Conservation (phyloP, 2,888 invertebrate genomes). For the Philaethria dido region DNA sequence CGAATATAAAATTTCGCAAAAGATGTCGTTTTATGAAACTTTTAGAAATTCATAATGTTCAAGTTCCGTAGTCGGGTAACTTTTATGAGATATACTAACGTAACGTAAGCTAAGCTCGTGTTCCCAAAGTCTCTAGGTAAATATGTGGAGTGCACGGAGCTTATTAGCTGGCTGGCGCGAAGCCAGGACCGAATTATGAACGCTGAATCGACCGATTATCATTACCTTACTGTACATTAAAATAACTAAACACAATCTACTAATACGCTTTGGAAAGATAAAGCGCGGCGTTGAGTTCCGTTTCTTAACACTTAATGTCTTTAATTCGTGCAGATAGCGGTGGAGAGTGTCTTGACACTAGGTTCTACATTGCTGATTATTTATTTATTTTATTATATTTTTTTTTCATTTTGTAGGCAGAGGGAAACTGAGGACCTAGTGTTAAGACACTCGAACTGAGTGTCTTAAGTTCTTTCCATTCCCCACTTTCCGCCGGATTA, state of each 20-base stretch:
- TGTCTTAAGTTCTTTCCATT: too few relatives aligned
- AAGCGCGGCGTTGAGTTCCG: too few relatives aligned
- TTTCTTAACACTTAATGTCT: too few relatives aligned
- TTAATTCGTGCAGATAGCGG: too few relatives aligned
- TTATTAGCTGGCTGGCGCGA: constrained; percentile 58
- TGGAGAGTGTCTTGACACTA: too few relatives aligned
- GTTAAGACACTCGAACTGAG: too few relatives aligned
- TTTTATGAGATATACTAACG: constrained; percentile 38
- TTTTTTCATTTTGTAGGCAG: too few relatives aligned
- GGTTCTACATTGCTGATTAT: too few relatives aligned
- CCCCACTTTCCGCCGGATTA: too few relatives aligned
- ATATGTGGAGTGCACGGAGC: constrained; percentile 56
- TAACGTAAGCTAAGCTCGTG: constrained; percentile 30
- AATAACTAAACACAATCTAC: constrained; percentile 19
- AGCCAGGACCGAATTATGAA: constrained; percentile 58
- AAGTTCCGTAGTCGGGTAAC: constrained; percentile 33
- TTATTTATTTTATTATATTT: too few relatives aligned
- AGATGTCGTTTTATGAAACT: constrained; percentile 32
- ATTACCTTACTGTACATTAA: constrained; percentile 6
- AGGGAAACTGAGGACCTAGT: too few relatives aligned
- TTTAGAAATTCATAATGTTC: constrained; percentile 36
- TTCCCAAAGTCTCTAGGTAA: constrained; percentile 42
- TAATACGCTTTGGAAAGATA: too few relatives aligned
- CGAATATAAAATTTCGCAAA: constrained; percentile 29
- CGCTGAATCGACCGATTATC: constrained; percentile 52